Conservation (phyloP, 2,113 vertebrate genomes). For the Phyllostomus hastatus region DNA sequence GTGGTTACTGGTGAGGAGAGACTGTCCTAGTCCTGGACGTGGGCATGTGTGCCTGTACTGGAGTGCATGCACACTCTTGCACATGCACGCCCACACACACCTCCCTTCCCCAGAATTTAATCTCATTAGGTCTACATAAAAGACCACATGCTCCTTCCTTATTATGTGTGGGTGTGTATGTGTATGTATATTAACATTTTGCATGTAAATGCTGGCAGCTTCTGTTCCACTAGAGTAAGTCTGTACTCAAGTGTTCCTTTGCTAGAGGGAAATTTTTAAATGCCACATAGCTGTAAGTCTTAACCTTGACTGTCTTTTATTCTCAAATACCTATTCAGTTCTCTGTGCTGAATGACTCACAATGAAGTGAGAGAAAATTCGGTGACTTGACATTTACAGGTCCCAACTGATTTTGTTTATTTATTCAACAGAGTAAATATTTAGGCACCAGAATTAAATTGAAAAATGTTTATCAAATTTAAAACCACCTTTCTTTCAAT, state of each 20-base stretch:
- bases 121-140: neutral
- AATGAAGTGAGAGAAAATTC: conserved; percentile 53
- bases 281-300: neutral
- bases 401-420: conserved; percentile 64
- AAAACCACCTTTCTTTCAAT: conserved; percentile 54
- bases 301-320: conserved; percentile 68
- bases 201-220: neutral
- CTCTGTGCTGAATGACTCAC: conserved; percentile 51
- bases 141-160: neutral
- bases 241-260: neutral
- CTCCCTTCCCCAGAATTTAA: neutral
- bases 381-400: conserved; percentile 61
- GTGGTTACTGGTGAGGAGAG: neutral
- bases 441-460: conserved; percentile 72
- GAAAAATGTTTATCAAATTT: conserved; percentile 72
- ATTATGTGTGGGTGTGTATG: neutral
- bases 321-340: conserved; percentile 56
- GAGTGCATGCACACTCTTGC: too few species aligned
- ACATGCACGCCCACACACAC: neutral
- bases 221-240: neutral
- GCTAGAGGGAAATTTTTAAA: neutral
- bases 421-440: conserved; percentile 74
- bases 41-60: neutral
- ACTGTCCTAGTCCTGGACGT: neutral
- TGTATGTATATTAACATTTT: neutral